These are phyloP conservation scores for Platyrinchus mystaceus DNA, from an alignment of 2,797 vertebrate species.

Conservation along the genomic window DNA sequence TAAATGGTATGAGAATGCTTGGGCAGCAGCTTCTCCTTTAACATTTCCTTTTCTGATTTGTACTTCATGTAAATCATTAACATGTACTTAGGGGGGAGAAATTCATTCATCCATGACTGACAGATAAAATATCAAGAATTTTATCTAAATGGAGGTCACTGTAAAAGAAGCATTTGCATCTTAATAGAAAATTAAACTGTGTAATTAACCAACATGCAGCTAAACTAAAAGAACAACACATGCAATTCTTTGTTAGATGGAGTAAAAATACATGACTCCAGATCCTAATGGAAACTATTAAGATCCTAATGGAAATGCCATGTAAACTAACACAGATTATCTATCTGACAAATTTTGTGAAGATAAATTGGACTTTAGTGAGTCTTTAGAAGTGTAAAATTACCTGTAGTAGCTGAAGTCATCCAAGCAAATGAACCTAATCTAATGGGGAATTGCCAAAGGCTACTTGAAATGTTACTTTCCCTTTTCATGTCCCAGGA, in stretches of 20 bases:
- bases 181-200: background rate
- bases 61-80: background rate
- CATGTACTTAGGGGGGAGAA: background rate
- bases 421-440: background rate
- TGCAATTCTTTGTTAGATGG: background rate
- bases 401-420: background rate
- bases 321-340: background rate
- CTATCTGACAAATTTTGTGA: background rate
- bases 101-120: background rate
- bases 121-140: background rate
- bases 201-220: background rate
- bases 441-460: background rate
- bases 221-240: background rate
- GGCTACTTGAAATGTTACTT: background rate
- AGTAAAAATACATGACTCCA: background rate
- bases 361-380: background rate
- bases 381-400: background rate
- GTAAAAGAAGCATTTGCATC: background rate
- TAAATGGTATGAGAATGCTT: background rate
- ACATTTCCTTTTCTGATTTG: background rate
- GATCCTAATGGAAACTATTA: background rate
- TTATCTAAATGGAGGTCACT: background rate
- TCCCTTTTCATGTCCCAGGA: background rate
- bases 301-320: background rate
- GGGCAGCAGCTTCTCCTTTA: background rate